phyloP scores from a whole-genome alignment of 2,113 vertebrate genomes.

The Callospermophilus lateralis region DNA sequence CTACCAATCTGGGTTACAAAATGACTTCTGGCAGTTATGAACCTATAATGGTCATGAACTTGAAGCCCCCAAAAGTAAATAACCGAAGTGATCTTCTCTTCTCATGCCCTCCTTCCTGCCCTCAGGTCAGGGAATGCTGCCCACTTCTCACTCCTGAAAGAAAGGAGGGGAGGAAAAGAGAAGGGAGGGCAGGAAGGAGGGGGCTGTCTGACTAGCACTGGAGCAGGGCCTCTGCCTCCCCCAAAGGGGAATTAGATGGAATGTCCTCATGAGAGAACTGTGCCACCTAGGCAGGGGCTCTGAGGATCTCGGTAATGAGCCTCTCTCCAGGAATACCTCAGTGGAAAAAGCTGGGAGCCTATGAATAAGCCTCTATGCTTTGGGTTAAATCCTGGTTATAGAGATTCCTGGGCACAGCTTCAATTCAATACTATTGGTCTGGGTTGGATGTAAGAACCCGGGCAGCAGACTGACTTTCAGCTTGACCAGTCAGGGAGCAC shows the following conservation, averaged over 20 bases:
- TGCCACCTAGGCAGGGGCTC: not conserved
- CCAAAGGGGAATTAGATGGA: not conserved
- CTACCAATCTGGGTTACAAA: not conserved
- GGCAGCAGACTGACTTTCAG: slow-evolving; percentile 8
- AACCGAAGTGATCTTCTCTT: not conserved
- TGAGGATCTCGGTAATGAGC: not conserved
- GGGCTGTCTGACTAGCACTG: not conserved
- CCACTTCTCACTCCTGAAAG: not conserved
- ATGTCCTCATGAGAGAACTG: not conserved
- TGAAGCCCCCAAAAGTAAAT: slow-evolving; percentile 29
- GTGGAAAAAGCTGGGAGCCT: not conserved
- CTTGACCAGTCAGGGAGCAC: slow-evolving; percentile 41
- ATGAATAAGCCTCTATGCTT: not conserved
- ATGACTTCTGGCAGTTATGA: not conserved
- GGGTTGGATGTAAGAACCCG: not conserved
- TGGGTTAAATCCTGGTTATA: not conserved
- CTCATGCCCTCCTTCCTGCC: not conserved
- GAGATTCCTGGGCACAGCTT: not conserved
- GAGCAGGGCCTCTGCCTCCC: not conserved
- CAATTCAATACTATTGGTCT: not conserved
- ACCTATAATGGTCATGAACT: not conserved
- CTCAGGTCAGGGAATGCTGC: not conserved
- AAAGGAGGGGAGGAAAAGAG: not conserved
- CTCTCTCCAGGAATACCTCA: not conserved
- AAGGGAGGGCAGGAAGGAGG: not conserved